Conservation (phyloP, 1,140 invertebrate species). For the Zaprionus tsacasi region DNA sequence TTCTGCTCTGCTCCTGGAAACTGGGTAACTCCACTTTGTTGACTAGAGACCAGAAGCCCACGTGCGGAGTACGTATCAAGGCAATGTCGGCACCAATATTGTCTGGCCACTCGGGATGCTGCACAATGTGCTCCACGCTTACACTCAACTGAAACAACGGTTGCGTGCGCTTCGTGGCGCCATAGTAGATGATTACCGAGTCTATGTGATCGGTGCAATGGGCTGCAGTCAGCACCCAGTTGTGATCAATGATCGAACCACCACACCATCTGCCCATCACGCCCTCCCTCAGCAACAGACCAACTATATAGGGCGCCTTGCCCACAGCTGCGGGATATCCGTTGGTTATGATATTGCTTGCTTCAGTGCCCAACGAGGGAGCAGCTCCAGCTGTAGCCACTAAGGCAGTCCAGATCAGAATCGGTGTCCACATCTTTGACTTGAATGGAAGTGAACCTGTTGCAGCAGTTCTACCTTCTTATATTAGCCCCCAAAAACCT, state of each 20-base stretch:
- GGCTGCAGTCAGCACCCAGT: constrained; percentile 86
- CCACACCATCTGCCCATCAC: constrained; percentile 85
- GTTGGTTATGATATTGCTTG: constrained; percentile 48
- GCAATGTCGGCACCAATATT: constrained; percentile 43
- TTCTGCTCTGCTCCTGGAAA: background rate
- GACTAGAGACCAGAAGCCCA: constrained; percentile 42
- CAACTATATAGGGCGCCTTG: constrained; percentile 85
- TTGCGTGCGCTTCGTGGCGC: constrained; percentile 43
- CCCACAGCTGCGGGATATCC: constrained; percentile 60
- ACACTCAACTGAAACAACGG: constrained; percentile 30
- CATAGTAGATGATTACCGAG: constrained; percentile 39
- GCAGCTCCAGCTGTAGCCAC: background rate
- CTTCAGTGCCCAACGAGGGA: background rate
- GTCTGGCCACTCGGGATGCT: constrained; percentile 41
- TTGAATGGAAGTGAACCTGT: background rate
- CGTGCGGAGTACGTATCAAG: constrained; percentile 33
- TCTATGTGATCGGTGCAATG: constrained; percentile 84
- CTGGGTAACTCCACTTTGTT: constrained; percentile 35
- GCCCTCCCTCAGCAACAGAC: constrained; percentile 68
- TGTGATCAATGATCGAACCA: constrained; percentile 85
- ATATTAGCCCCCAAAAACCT: background rate
- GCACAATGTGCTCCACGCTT: constrained; percentile 17
- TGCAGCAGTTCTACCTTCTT: background rate
- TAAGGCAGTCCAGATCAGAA: background rate
- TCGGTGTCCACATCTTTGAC: background rate